Base-by-base conservation (phyloP, 1,140 invertebrate species). In the Drosophila bocqueti region DNA sequence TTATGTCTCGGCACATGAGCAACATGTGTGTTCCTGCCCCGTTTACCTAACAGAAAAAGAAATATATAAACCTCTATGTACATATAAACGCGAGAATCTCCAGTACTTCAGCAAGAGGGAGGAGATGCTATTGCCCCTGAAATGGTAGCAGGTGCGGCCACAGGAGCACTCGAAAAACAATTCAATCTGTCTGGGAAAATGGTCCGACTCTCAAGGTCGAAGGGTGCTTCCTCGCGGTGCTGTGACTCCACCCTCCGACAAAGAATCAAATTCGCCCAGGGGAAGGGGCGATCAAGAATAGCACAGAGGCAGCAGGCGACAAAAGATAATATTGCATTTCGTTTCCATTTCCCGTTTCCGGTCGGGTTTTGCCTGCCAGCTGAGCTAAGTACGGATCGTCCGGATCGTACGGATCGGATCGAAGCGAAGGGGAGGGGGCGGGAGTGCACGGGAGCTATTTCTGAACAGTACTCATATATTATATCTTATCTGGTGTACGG, bases 281-380 rank as follows among this genome's bases (percentile, higher is more conserved):
- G 21, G 16, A 34, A 69, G 50, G 46, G 79, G 59, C 63, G 43
- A 64, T 43, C 46, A 75, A 64, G 43, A 76, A 65, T 75, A 76
- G 73, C 71, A 52, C 45, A 72, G 47, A 16, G 60, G 26, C 57
- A 49, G n/a, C 79, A 47, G 74, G 64, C 78, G 69, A 63, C 60
- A 68, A 58, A 55, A 80, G 80, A 87, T 89, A 78, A 77, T 89
- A 80, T 89, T 83, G 83, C 76, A 83, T 76, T 60, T 54, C 42
- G 46, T 76, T 60, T 73, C 59, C 82, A 74, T 71, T 79, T 87
- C 77, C 83, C 84, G 65, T 79, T 86, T 86, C 83, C 83, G 83
- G 83, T 83, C 77, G 77, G 38, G 38, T 46, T 79, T 47, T 47
- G 68, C 65, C 64, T 57, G 50, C 62, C 31, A 63, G 61, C 61